Percentiles rank a stretch among this genome's conserved stretches.
phyloP scores from a whole-genome alignment of 2,888 invertebrate species.

The Pocota personata region DNA sequence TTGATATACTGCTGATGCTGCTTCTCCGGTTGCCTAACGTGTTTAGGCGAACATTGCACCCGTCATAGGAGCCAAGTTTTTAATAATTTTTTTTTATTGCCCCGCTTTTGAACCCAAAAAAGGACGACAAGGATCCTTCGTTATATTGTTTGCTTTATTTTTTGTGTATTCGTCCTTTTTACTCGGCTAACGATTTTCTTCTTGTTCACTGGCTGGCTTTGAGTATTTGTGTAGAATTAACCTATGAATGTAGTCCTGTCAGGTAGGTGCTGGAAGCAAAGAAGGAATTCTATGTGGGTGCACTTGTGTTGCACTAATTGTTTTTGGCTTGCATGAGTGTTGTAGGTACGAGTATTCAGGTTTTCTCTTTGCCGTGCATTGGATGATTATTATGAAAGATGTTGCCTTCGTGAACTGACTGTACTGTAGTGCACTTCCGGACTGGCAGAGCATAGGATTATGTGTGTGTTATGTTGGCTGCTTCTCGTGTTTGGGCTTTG shows the following conservation, averaged over 20 bases:
- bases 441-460: background rate
- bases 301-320: conserved; percentile 59
- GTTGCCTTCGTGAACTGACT: conserved; percentile 15
- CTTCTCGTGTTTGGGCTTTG: background rate
- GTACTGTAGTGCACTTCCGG: conserved; percentile 33
- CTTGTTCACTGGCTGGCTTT: conserved; percentile 22
- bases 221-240: conserved; percentile 57
- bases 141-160: conserved; percentile 56
- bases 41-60: conserved; percentile 69
- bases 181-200: conserved; percentile 10
- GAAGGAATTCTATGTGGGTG: conserved; percentile 23
- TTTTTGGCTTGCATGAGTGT: conserved; percentile 46
- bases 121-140: conserved; percentile 60
- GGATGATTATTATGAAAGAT: conserved; percentile 52
- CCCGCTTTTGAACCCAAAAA: conserved; percentile 23
- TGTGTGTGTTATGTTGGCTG: background rate
- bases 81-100: background rate
- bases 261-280: conserved; percentile 7
- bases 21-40: conserved; percentile 22
- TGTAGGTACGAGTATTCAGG: conserved; percentile 18
- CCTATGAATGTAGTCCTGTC: conserved; percentile 43
- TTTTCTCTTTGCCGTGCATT: conserved; percentile 15
- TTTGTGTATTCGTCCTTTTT: conserved; percentile 9
- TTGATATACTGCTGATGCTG: conserved; percentile 10
- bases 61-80: conserved; percentile 24